Evolutionary conservation across 2,888 invertebrate species (phyloP), one percentile per base, ranked within the genome.

Genomic region (Scrobipalpa costella): DNA sequence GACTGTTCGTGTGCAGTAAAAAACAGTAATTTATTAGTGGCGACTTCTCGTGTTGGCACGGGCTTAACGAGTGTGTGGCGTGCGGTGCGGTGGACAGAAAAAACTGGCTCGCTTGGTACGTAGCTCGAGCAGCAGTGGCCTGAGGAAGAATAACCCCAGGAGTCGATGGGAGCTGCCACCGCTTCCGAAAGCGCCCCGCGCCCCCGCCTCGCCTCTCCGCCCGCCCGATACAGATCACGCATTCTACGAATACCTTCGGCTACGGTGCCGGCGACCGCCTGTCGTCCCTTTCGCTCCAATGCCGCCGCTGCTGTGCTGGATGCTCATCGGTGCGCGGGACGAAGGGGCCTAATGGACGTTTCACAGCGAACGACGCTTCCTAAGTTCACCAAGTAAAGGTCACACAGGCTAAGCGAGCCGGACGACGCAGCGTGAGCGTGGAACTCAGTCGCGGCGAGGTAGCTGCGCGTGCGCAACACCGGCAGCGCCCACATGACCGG

Each of bases 21-120:
- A 91, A 91, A 90, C 90, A 87, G 88, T 90, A 91, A 91, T 91
- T 91, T 91, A 91, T 93, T 92, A 91, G 92, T 91, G 93, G 92
- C 92, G 93, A 92, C 92, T 92, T 92, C 93, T 93, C 92, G 93
- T 92, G 91, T 92, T 92, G 92, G 91, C 92, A 91, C 93, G 93
- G 92, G 87, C 90, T 90, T 91, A 92, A 92, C 92, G 92, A 91
- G 91, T 90, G 90, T 91, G 88, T 90, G 90, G 92, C 90, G 92
- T 92, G 90, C 89, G 90, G 88, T 85, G 85, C 92, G 90, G 90
- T 91, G 88, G 85, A 92, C 92, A 92, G 93, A 93, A 93, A 93
- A 93, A 93, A 92, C 93, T 93, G 92, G 93, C 88, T 88, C 82
- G 88, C 83, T 82, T 84, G 85, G 84, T 88, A 88, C 90, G 89